Base-by-base conservation (phyloP, 2,888 invertebrate genomes). In the Mermis nigrescens region DNA sequence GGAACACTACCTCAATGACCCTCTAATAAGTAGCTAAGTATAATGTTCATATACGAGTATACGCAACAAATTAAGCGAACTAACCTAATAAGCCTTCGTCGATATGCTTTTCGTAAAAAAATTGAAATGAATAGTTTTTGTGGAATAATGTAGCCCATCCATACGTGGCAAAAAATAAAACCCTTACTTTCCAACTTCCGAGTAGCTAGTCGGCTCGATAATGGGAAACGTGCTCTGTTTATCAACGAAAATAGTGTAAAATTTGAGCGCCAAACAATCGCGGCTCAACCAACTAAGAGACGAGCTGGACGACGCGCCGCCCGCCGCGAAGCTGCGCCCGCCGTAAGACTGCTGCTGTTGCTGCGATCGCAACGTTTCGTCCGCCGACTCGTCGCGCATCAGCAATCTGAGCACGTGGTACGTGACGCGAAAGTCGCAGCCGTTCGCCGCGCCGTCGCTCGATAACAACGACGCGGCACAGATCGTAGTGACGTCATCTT, bases 191-290 rank as follows among this genome's bases (percentile, higher is more conserved):
- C 54, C 54, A 27, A 12, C 29, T 7, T 32, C 45, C 22, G 19
- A 38, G 28, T 19, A 22, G 7, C 27, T 28, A 7, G 29, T 2
- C 19, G 45, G 29, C 24, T 24, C 46, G 12, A 24, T 46, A 15
- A 46, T 27, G 15, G 46, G 45, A 28, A 46, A 45, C 26, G 12
- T 4, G 24, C 19, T 45, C 27, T 22, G 3, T 7, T 57, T 56
- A 26, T 61, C 51, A 29, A 66, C 63, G 53, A 66, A 52, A n/a
- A 66, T 28, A 12, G 65, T 61, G 60, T 66, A 66, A 51, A 63
- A 61, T 38, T 66, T 66, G 19, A 66, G 58, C 15, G 55, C n/a
- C 22, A 66, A 58, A 12, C 27, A 53, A 27, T 53, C 54, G 12
- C 29, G 27, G 29, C 29, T 31, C 29, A 12, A 4, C 54, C 4